Percentiles rank a stretch among this genome's conserved stretches.
Conservation (phyloP, 1,140 invertebrate species). For the Ladona fulva region DNA sequence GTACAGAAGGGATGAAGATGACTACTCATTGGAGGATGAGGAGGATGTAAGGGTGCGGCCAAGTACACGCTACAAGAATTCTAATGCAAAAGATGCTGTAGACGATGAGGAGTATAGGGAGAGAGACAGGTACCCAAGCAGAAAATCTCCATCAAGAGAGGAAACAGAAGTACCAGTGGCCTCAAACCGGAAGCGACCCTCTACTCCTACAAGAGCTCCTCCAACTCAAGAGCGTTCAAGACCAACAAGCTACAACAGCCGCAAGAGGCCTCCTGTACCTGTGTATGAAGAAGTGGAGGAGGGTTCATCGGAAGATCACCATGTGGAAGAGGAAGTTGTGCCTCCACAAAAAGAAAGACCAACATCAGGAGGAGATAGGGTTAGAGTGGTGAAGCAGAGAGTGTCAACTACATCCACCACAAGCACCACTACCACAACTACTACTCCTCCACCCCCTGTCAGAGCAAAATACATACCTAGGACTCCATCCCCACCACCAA, state of each 20-base stretch:
- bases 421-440: constrained; percentile 22
- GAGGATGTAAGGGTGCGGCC: not conserved
- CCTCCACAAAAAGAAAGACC: not conserved
- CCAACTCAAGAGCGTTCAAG: not conserved
- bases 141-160: not conserved
- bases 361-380: not conserved
- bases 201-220: not conserved
- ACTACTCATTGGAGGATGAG: not conserved
- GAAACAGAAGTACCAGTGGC: constrained; percentile 17
- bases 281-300: not conserved
- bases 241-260: not conserved
- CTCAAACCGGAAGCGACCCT: not conserved
- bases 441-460: constrained; percentile 15
- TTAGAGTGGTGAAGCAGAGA: not conserved
- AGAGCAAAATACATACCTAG: constrained; percentile 17
- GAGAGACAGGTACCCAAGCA: not conserved
- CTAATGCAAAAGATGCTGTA: not conserved
- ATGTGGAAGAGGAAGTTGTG: not conserved
- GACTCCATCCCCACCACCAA: constrained; percentile 12
- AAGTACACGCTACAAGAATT: not conserved
- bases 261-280: not conserved
- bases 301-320: not conserved
- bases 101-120: not conserved
- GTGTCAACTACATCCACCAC: constrained; percentile 14
- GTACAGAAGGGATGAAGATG: constrained; percentile 12